These are phyloP conservation scores for Rugalucina vietnamica DNA, from an alignment of 2,888 invertebrate genomes.

Conservation along the genomic window DNA sequence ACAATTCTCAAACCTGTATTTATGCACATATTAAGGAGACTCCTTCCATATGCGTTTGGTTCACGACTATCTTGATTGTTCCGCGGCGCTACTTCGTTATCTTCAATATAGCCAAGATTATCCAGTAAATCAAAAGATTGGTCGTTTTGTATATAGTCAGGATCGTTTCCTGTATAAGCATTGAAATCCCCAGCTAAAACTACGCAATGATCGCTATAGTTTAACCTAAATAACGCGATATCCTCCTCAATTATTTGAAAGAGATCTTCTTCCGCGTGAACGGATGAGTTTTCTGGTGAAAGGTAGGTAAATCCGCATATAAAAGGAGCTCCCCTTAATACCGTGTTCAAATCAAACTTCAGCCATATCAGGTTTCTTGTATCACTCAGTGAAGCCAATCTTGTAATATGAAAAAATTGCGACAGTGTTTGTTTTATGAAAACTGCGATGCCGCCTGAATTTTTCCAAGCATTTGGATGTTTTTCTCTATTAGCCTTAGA, in stretches of 20 bases:
- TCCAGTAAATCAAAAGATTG: not conserved
- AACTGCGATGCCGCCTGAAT: too few relatives aligned
- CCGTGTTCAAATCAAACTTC: too few relatives aligned
- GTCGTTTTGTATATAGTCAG: not conserved
- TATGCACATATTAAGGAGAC: not conserved
- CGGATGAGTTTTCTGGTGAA: too few relatives aligned
- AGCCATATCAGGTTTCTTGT: too few relatives aligned
- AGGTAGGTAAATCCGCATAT: too few relatives aligned
- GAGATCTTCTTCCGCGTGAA: slow-evolving; percentile 1
- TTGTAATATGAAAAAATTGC: too few relatives aligned
- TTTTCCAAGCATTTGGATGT: too few relatives aligned
- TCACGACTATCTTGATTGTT: not conserved
- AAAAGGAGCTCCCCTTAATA: too few relatives aligned
- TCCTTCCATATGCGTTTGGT: not conserved
- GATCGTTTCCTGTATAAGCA: not conserved
- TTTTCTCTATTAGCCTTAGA: too few relatives aligned
- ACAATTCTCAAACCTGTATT: not conserved
- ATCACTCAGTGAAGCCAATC: too few relatives aligned
- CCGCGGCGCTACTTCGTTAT: not conserved
- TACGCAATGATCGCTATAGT: not conserved
- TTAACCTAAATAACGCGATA: not conserved
- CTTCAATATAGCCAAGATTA: not conserved
- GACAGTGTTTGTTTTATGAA: too few relatives aligned
- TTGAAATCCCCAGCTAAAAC: not conserved
- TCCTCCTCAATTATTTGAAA: not conserved